phyloP scores from a whole-genome alignment of 2,797 vertebrate species.

The Catharus ustulatus region DNA sequence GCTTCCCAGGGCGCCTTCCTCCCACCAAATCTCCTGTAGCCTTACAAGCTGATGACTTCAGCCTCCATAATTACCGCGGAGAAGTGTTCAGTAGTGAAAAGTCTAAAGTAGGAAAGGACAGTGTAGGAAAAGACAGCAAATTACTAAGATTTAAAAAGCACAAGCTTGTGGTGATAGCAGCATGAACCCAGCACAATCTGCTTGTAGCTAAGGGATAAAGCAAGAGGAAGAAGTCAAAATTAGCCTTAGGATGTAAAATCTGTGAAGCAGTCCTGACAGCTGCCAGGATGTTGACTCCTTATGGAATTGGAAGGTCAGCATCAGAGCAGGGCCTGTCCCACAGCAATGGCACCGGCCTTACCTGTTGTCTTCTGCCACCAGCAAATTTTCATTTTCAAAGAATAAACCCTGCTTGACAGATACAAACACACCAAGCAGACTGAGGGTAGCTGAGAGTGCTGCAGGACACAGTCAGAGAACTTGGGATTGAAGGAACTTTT shows the following conservation, averaged over 20 bases:
- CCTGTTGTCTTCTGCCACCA: not conserved
- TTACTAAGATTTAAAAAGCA: not conserved
- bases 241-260: not conserved
- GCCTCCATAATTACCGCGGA: fast-evolving
- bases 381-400: fast-evolving
- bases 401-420: not conserved
- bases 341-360: not conserved
- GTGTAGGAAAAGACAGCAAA: too few relatives aligned
- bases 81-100: not conserved
- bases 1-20: fast-evolving
- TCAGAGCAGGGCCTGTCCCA: not conserved
- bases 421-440: fast-evolving
- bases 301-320: not conserved
- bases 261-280: fast-evolving
- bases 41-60: fast-evolving
- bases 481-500: fast-evolving
- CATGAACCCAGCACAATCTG: fast-evolving
- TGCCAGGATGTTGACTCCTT: not conserved
- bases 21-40: not conserved
- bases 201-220: not conserved
- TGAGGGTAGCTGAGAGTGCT: not conserved
- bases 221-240: not conserved
- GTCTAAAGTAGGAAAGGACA: fast-evolving
- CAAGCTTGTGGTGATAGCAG: fast-evolving
- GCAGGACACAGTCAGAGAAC: not conserved